Evolutionary conservation across 2,797 vertebrate genomes (phyloP), one percentile per base, ranked within the genome.

Genomic region (Potorous gilbertii): DNA sequence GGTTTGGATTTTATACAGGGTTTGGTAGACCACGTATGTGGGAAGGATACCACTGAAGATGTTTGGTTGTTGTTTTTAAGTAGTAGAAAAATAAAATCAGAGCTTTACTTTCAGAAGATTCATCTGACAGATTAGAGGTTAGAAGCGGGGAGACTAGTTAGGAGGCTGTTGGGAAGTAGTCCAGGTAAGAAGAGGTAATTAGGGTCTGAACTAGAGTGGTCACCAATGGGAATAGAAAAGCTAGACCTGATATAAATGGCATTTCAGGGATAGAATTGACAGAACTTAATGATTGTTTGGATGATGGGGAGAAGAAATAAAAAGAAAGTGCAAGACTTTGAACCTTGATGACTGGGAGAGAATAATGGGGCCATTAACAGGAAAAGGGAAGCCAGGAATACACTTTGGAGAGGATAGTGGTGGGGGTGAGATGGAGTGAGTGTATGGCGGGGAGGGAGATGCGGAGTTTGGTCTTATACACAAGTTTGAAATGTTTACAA

Each of bases 271-370:
- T 50, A 87, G 40, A 87, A 87, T 11, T 50, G 74, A 87, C 10
- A 12, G 40, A 46, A 81, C 24, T 87, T 46, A 87, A 81, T 81
- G 9, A 87, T 50, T 46, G 0, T 24, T 54, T 29, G 81, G 74
- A 55, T 90, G 54, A 90, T 74, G 92, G 55, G 28, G 92, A 66
- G 50, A 94, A 52, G 89, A 91, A 90, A 24, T 40, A 81, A 57
- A 91, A n/a, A 10, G n/a, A 18, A 29, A 91, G 40, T 55, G 8
- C 50, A 46, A 18, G 50, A 74, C 91, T 46, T 55, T 94, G 54
- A 74, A 91, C 54, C 40, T 2, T 29, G 81, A 59, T 87, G 91
- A 34, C 50, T 52, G 54, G 29, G 62, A 95, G 56, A 31, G 13
- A 87, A 50, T 62, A 54, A 18, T 91, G 52, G 34, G 59, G 8